phyloP scores from a whole-genome alignment of 2,888 invertebrate genomes.

The Drosophila hawaiiensis region DNA sequence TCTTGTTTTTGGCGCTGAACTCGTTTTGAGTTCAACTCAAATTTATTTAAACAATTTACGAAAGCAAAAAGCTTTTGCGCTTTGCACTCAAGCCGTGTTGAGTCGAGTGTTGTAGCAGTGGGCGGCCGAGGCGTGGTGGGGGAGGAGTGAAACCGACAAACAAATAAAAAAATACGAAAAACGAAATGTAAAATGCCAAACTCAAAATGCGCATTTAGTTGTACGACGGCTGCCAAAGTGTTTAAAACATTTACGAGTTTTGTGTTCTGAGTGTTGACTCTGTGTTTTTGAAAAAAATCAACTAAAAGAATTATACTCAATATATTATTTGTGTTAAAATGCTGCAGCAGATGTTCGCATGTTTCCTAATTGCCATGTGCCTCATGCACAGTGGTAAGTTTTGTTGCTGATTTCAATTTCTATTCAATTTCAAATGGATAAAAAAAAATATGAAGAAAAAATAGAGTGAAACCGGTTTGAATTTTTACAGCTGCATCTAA shows the following conservation, averaged over 20 bases:
- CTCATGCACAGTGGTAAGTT: slow-evolving; percentile 81
- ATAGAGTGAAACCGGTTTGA: slow-evolving; percentile 29
- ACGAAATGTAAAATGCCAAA: neutral
- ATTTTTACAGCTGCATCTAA: slow-evolving; percentile 3
- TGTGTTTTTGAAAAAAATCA: slow-evolving; percentile 4
- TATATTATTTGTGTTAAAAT: slow-evolving; percentile 55
- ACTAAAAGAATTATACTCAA: slow-evolving; percentile 1
- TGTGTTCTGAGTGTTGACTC: neutral
- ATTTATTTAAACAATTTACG: slow-evolving; percentile 46
- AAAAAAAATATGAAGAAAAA: neutral
- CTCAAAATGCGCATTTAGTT: slow-evolving; percentile 61
- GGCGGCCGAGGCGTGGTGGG: slow-evolving; percentile 1
- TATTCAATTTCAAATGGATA: slow-evolving; percentile 1
- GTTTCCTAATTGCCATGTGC: slow-evolving; percentile 77
- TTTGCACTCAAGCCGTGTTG: slow-evolving; percentile 45
- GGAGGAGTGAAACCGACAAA: slow-evolving; percentile 19
- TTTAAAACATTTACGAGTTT: slow-evolving; percentile 27
- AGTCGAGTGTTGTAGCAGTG: slow-evolving; percentile 10
- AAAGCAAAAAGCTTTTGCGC: slow-evolving; percentile 56
- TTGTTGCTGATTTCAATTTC: neutral
- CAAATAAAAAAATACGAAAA: slow-evolving; percentile 33
- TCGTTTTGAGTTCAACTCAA: slow-evolving; percentile 71
- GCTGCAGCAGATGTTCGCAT: slow-evolving; percentile 76
- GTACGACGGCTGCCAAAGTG: slow-evolving; percentile 53
- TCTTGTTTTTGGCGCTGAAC: slow-evolving; percentile 38